These are phyloP conservation scores for Zaprionus capensis DNA, from an alignment of 1,140 invertebrate genomes.

Conservation along the genomic window DNA sequence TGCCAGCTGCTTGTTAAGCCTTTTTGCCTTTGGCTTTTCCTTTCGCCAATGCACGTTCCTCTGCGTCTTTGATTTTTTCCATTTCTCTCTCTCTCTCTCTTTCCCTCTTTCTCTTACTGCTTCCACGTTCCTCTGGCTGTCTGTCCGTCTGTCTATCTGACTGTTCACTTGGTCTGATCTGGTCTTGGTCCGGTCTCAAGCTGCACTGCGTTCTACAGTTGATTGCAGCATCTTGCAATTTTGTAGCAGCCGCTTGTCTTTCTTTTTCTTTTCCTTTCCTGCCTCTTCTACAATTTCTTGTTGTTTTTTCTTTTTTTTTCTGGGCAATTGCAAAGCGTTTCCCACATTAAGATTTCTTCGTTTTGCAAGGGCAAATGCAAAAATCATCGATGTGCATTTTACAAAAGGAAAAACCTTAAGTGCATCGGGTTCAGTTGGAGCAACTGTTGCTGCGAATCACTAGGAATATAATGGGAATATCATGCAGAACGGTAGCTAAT, in stretches of 20 bases:
- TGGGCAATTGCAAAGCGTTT: constrained; percentile 27
- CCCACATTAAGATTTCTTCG: constrained; percentile 46
- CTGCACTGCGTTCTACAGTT: constrained; percentile 32
- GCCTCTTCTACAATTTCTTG: background rate
- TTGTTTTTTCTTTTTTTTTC: background rate
- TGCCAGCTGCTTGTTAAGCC: constrained; percentile 53
- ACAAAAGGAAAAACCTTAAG: background rate
- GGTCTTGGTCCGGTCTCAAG: constrained; percentile 21
- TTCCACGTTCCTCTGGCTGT: background rate
- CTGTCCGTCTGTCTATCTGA: constrained; percentile 1
- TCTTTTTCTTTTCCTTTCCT: background rate
- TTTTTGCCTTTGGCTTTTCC: constrained; percentile 52
- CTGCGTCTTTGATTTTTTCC: constrained; percentile 17
- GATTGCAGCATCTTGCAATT: constrained; percentile 46
- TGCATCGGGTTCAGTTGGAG: background rate
- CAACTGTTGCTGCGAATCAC: constrained; percentile 28
- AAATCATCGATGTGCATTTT: constrained; percentile 19
- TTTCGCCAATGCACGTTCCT: constrained; percentile 22
- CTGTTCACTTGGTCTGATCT: constrained; percentile 16
- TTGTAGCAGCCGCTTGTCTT: constrained; percentile 21
- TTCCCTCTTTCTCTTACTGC: too few species aligned
- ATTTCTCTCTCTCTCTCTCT: background rate
- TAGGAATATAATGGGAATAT: background rate
- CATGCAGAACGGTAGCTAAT: constrained; percentile 3
- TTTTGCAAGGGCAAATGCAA: constrained; percentile 29